Evolutionary conservation across 2,888 invertebrate species (phyloP).

Genomic region (Dynastes tityus): DNA sequence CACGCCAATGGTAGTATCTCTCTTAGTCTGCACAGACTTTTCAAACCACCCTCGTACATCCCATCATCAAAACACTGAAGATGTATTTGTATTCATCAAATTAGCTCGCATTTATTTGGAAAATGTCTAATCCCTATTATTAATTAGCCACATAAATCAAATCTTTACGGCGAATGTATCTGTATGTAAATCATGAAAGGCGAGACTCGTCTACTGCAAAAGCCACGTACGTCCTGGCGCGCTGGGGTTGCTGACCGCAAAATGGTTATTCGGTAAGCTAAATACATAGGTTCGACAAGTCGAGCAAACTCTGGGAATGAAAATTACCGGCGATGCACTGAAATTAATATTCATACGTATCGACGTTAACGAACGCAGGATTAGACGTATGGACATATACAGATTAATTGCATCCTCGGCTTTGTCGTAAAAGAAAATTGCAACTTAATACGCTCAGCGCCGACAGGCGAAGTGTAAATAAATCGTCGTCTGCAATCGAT

Average conservation of each 20-base stretch:
- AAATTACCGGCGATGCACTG: slow-evolving; percentile 1
- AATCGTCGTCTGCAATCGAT: background rate
- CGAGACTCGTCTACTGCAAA: slow-evolving; percentile 12
- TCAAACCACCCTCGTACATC: no score
- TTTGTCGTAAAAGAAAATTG: background rate
- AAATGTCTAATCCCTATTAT: slow-evolving; percentile 19
- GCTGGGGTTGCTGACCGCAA: slow-evolving; percentile 35
- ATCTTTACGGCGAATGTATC: background rate
- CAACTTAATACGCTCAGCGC: background rate
- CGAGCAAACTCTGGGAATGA: slow-evolving; percentile 19
- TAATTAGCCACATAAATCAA: slow-evolving; percentile 25
- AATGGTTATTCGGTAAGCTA: slow-evolving; percentile 29
- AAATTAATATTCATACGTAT: slow-evolving; percentile 21
- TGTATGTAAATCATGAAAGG: slow-evolving; percentile 4
- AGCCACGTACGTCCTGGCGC: slow-evolving; percentile 15
- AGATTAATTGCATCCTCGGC: background rate
- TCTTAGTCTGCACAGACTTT: no score
- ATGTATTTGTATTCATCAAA: no score
- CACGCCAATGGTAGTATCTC: no score
- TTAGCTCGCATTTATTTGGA: background rate
- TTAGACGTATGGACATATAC: background rate
- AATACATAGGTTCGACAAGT: slow-evolving; percentile 11
- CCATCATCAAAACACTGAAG: no score
- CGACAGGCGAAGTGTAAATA: background rate
- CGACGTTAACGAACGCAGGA: background rate